Evolutionary conservation across 2,888 invertebrate species (phyloP).

Genomic region (Ectobius pallidus): DNA sequence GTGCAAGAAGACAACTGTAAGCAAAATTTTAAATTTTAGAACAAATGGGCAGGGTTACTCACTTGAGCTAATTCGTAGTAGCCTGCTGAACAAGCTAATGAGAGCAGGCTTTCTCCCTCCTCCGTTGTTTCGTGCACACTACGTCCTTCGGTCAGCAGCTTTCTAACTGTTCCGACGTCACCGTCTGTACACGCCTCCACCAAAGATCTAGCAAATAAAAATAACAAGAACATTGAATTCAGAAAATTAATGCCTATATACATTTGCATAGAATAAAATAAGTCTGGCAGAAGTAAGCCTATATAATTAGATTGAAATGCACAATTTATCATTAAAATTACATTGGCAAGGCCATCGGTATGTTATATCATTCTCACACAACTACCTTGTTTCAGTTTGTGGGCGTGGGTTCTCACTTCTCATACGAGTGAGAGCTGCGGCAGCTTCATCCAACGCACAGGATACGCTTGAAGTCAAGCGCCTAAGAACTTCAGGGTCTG

Average conservation of each 20-base stretch:
- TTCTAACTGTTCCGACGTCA: slow-evolving; percentile 90
- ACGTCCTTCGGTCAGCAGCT: slow-evolving; percentile 89
- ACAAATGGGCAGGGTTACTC: too few relatives aligned
- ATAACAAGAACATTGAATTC: too few relatives aligned
- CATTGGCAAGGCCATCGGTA: too few relatives aligned
- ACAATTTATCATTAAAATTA: too few relatives aligned
- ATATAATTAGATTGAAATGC: too few relatives aligned
- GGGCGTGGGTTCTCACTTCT: slow-evolving; percentile 84
- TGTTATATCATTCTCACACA: too few relatives aligned
- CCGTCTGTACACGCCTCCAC: slow-evolving; percentile 95
- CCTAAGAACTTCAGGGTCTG: slow-evolving; percentile 87
- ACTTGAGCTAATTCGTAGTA: slow-evolving; percentile 97
- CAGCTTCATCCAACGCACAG: slow-evolving; percentile 96
- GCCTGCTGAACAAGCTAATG: slow-evolving; percentile 95
- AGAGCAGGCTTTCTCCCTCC: slow-evolving; percentile 95
- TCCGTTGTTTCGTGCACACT: slow-evolving; percentile 96
- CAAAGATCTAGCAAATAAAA: slow-evolving; percentile 66
- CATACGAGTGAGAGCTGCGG: slow-evolving; percentile 95
- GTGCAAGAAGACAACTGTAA: too few relatives aligned
- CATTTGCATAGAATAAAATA: too few relatives aligned
- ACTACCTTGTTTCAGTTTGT: slow-evolving; percentile 58
- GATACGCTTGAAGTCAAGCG: slow-evolving; percentile 88
- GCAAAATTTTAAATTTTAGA: too few relatives aligned
- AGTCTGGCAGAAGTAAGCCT: too few relatives aligned
- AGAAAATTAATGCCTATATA: too few relatives aligned